Conservation (phyloP, 2,888 invertebrate species). For the Hylaea fasciaria region DNA sequence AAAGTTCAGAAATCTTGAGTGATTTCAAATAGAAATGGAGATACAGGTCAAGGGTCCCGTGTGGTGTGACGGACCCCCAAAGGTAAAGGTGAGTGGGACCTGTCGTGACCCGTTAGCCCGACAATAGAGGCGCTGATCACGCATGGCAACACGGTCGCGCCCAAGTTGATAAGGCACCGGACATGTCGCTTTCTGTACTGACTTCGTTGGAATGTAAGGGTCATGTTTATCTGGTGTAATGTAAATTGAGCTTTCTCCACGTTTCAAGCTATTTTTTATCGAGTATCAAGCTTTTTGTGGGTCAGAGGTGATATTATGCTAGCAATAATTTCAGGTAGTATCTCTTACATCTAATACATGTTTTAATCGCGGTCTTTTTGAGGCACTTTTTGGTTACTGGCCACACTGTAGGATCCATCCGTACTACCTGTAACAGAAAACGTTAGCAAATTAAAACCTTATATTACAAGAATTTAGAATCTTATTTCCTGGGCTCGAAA, state of each 20-base stretch:
- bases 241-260: constrained; percentile 18
- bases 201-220: not conserved
- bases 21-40: not conserved
- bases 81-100: constrained; percentile 23
- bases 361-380: not conserved
- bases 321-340: constrained; percentile 6
- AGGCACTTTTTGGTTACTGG: not conserved
- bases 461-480: not conserved
- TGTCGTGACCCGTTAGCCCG: constrained; percentile 39
- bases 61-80: constrained; percentile 27
- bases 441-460: no score
- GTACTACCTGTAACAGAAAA: constrained; percentile 35
- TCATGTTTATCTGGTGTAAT: constrained; percentile 6
- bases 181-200: not conserved
- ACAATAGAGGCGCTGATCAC: constrained; percentile 58
- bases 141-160: constrained; percentile 33
- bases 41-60: constrained; percentile 12
- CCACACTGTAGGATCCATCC: not conserved
- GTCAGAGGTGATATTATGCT: no score
- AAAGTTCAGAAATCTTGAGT: no score
- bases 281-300: not conserved
- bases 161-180: constrained; percentile 10
- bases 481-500: no score
- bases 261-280: not conserved
- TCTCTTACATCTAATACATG: not conserved